Evolutionary conservation across 2,113 vertebrate species (phyloP), one percentile per base, ranked within the genome.

Genomic region (Oophaga pumilio): DNA sequence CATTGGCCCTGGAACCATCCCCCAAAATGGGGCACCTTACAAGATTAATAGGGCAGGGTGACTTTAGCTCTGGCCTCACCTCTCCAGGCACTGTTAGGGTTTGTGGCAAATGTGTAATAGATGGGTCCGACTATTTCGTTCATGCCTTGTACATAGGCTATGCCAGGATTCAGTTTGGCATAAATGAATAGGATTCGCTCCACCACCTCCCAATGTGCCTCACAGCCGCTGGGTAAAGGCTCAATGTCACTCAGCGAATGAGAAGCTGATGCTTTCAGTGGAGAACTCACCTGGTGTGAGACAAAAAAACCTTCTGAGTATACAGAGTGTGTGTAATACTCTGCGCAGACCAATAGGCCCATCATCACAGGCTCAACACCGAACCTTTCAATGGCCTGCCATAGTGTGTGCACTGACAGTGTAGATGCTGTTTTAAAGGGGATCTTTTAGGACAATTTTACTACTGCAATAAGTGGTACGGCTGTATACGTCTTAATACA

Each of bases 141-240:
- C 98, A 99, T 99, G 89, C 98, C 98, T 93, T 99, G 98, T 0
- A 99, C 98, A 0, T 99, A 99, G 0, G 98, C 98, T 0, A 99
- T 98, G 18, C 98, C 98, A 0, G 98, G 98, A 91, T 99, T 99
- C 91, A 99, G 96, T 92, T 99, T 99, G 91, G 98, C 98, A 0
- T 99, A 99, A 94, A 99, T 97, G 93, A 99, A 99, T 50, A 99
- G 95, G 92, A 99, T 99, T 0, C 98, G 91, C 90, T 99, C 98
- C 87, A 99, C 98, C 91, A 99, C 98, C 84, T 99, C 98, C 98
- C 98, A 99, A 92, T 99, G 98, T 8, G 97, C 97, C 86, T 99
- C 98, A 0, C 95, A 97, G 87, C 98, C 98, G 0, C 93, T 97
- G 89, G 98, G 98, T 83, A 99, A 92, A 78, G 99, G 95, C 81